Evolutionary conservation across 2,113 vertebrate species (phyloP).

Genomic region (Rostratula benghalensis): DNA sequence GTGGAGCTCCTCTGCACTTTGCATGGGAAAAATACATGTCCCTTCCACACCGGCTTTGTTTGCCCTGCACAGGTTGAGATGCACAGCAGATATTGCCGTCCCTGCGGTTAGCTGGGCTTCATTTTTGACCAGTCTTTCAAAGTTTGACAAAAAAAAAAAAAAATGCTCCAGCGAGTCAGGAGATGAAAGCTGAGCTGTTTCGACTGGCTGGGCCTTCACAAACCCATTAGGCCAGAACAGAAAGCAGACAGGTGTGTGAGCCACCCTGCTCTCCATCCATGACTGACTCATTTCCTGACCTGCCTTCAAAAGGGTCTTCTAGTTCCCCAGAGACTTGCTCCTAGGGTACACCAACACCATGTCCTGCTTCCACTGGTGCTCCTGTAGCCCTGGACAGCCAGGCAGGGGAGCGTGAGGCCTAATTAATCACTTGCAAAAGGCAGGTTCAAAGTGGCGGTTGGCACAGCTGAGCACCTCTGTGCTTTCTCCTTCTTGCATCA

Average conservation of each 20-base stretch:
- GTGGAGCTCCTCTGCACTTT: neutral
- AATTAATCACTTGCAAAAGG: neutral
- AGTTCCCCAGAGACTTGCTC: neutral
- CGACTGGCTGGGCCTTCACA: neutral
- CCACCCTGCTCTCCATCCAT: neutral
- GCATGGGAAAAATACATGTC: neutral
- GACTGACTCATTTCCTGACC: neutral
- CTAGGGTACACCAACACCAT: neutral
- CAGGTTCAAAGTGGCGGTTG: neutral
- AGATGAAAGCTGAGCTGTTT: conserved; percentile 27
- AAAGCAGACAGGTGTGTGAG: neutral
- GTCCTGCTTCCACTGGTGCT: neutral
- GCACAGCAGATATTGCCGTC: neutral
- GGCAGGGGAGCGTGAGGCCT: neutral
- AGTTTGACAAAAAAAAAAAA: conserved; percentile 34
- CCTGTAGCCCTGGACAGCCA: neutral
- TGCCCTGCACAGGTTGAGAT: neutral
- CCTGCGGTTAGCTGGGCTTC: neutral
- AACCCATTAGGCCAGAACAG: conserved; percentile 7
- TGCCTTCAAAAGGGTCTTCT: neutral
- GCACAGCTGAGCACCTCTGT: neutral
- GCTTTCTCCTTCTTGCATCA: neutral
- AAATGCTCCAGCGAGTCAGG: conserved; percentile 31
- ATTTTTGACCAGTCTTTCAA: conserved; percentile 9
- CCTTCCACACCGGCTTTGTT: neutral